A percentile compares a stretch with the other conserved stretches of the same genome.
Evolutionary conservation across 2,888 invertebrate species (phyloP).

Genomic region (Drosophila affinis): DNA sequence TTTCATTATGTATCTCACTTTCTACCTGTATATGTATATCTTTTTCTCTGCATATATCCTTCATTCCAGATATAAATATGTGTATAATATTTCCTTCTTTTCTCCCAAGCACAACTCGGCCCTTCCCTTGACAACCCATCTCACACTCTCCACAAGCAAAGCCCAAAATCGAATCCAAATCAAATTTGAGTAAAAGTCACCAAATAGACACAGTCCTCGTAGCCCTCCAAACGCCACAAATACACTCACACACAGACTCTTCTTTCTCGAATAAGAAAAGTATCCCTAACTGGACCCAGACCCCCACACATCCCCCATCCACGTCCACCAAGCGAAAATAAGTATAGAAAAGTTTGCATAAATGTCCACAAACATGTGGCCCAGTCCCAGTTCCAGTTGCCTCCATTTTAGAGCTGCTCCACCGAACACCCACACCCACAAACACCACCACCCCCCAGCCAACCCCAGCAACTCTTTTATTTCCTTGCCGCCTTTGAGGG

Average conservation of each 20-base stretch:
- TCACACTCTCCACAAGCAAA: not conserved
- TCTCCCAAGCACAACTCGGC: not conserved
- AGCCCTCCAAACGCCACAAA: constrained; percentile 1
- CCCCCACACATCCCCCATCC: constrained; percentile 1
- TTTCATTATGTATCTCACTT: not conserved
- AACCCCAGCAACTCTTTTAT: constrained; percentile 34
- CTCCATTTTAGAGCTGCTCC: constrained; percentile 12
- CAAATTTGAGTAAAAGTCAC: constrained; percentile 40
- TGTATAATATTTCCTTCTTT: not conserved
- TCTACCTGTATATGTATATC: too few species aligned
- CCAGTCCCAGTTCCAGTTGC: constrained; percentile 35
- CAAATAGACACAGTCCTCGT: constrained; percentile 23
- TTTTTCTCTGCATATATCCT: too few species aligned
- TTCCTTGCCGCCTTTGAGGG: constrained; percentile 22
- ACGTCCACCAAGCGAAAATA: constrained; percentile 25
- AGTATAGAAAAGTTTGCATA: constrained; percentile 67
- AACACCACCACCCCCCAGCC: not conserved
- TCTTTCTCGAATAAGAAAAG: constrained; percentile 4
- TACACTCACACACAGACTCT: constrained; percentile 5
- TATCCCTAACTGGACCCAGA: constrained; percentile 32
- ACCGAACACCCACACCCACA: not conserved
- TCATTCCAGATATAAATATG: not conserved
- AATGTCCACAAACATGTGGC: constrained; percentile 78
- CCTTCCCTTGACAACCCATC: not conserved
- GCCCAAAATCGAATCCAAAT: constrained; percentile 25